Evolutionary conservation across 2,888 invertebrate species (phyloP).

Genomic region (Taphrorychus bicolor): DNA sequence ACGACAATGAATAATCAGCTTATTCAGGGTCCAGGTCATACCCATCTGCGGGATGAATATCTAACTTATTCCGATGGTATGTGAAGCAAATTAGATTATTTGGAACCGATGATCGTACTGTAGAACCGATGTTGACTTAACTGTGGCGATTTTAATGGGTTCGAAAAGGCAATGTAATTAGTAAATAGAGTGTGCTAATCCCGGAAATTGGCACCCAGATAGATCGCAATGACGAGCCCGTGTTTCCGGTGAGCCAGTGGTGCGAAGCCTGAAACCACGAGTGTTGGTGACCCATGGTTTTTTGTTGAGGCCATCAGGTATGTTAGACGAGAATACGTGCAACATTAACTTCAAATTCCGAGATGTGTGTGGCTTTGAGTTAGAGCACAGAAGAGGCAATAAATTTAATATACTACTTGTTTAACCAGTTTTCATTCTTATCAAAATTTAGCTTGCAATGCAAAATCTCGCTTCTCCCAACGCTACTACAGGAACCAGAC

Average conservation of each 20-base stretch:
- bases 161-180: constrained; percentile 8
- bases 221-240: constrained; percentile 37
- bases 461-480: no score
- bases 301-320: not conserved
- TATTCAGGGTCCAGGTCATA: not conserved
- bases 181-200: constrained; percentile 21
- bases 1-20: not conserved
- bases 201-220: constrained; percentile 38
- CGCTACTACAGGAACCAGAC: no score
- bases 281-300: constrained; percentile 2
- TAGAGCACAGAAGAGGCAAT: no score
- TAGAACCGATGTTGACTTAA: not conserved
- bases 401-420: no score
- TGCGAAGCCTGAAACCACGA: constrained; percentile 16
- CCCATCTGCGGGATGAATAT: not conserved
- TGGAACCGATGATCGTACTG: not conserved
- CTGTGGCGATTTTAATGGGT: not conserved
- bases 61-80: not conserved
- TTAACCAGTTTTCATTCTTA: no score
- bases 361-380: no score
- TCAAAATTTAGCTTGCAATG: no score
- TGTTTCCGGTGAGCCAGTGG: constrained; percentile 27
- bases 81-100: not conserved
- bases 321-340: not conserved
- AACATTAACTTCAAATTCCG: no score